A percentile compares a stretch with the other conserved stretches of the same genome.
phyloP scores from a whole-genome alignment of 23 tunicate species.

The Trididemnum clinides region DNA sequence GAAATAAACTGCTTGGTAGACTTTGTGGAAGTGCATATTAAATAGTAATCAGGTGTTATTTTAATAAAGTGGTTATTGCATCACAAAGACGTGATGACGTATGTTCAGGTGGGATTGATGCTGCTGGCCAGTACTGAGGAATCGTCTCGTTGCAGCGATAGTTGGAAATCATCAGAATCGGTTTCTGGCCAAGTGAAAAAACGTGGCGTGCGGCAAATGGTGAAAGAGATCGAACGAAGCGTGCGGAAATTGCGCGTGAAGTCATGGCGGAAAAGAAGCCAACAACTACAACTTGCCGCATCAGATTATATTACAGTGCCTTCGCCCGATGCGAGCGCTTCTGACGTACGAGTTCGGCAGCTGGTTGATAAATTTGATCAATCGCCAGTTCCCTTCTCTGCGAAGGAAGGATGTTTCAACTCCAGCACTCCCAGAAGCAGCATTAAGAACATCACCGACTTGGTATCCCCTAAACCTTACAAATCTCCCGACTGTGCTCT shows the following conservation, averaged over 20 bases:
- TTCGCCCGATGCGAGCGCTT: background rate
- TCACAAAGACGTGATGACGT: no score
- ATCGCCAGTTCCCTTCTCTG: background rate
- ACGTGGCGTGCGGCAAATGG: slow-evolving; percentile 70
- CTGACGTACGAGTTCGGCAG: slow-evolving; percentile 28
- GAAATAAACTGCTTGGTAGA: no score
- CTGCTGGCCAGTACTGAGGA: background rate
- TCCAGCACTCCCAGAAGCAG: background rate
- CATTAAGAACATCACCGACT: background rate
- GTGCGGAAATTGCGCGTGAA: slow-evolving; percentile 39
- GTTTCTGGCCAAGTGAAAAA: background rate
- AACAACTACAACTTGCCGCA: no score
- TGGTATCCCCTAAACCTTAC: slow-evolving; percentile 14
- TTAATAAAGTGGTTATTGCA: no score
- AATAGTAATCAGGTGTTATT: no score
- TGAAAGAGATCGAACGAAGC: slow-evolving; percentile 60
- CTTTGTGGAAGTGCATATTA: no score
- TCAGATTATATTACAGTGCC: background rate
- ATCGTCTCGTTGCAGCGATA: background rate
- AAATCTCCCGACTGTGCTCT: background rate
- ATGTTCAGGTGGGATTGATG: slow-evolving; percentile 32
- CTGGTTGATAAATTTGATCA: slow-evolving; percentile 13
- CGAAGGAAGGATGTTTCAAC: background rate
- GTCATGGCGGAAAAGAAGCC: background rate
- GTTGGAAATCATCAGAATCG: background rate